These are phyloP conservation scores for Riparia riparia DNA, from an alignment of 2,113 vertebrate genomes.

Conservation along the genomic window DNA sequence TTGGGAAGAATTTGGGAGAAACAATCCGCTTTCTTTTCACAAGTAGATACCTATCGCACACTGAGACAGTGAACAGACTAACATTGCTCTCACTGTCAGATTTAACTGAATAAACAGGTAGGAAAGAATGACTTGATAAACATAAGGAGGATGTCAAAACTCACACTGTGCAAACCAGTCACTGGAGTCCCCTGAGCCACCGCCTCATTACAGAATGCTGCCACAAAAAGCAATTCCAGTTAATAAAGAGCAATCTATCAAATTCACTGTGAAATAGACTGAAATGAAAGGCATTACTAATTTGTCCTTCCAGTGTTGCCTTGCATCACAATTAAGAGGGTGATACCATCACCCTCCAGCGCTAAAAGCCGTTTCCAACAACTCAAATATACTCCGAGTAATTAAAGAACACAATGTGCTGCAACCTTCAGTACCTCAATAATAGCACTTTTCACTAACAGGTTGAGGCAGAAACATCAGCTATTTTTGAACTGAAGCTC, in stretches of 20 bases:
- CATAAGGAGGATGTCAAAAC: background rate
- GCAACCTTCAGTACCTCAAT: background rate
- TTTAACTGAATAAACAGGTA: background rate
- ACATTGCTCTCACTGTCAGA: background rate
- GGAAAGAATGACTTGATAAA: background rate
- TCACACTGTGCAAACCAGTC: background rate
- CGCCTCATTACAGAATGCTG: background rate
- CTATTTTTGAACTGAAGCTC: background rate
- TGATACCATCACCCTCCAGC: conserved; percentile 3
- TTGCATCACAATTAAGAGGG: background rate
- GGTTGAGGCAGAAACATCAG: background rate
- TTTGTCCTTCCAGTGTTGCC: background rate
- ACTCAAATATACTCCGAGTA: background rate
- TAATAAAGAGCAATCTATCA: background rate
- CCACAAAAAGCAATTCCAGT: background rate
- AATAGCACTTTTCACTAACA: conserved; percentile 4
- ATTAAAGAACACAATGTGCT: conserved; percentile 39
- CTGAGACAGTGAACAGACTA: background rate
- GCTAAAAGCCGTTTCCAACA: conserved; percentile 11
- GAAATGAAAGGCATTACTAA: conserved; percentile 27
- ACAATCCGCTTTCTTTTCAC: background rate
- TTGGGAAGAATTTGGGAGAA: background rate
- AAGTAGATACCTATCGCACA: background rate
- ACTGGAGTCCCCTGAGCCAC: background rate
- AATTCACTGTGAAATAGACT: conserved; percentile 18